Conservation (phyloP, 2,113 vertebrate species). For the Lepus americanus region DNA sequence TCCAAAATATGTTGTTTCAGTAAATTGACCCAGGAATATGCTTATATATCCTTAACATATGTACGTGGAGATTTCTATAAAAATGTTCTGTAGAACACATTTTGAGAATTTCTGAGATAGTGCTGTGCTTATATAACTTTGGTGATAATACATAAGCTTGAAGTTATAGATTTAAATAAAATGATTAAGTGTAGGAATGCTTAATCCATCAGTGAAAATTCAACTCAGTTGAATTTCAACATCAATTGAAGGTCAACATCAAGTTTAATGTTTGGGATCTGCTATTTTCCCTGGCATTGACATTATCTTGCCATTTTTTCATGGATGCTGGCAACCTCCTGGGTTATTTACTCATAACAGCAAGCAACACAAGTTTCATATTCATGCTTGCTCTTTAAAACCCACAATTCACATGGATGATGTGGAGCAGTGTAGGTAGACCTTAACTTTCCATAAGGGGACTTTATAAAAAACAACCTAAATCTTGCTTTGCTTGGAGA, state of each 20-base stretch:
- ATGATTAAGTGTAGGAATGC: background rate
- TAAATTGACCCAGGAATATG: background rate
- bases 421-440: background rate
- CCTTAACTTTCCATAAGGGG: fast-evolving
- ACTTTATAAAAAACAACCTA: background rate
- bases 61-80: background rate
- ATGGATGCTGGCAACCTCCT: background rate
- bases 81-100: background rate
- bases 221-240: background rate
- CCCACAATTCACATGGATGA: background rate
- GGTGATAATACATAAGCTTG: background rate
- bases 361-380: background rate
- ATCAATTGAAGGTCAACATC: background rate
- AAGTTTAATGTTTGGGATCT: background rate
- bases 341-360: background rate
- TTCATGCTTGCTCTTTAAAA: background rate
- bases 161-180: constrained; percentile 32
- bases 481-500: background rate
- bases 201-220: constrained; percentile 34
- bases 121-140: background rate
- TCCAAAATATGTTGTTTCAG: background rate
- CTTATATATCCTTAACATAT: background rate
- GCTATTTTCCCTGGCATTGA: background rate
- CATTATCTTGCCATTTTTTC: background rate
- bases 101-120: background rate